Conservation (phyloP, 2,797 vertebrate species). For the Eulemur coronatus region DNA sequence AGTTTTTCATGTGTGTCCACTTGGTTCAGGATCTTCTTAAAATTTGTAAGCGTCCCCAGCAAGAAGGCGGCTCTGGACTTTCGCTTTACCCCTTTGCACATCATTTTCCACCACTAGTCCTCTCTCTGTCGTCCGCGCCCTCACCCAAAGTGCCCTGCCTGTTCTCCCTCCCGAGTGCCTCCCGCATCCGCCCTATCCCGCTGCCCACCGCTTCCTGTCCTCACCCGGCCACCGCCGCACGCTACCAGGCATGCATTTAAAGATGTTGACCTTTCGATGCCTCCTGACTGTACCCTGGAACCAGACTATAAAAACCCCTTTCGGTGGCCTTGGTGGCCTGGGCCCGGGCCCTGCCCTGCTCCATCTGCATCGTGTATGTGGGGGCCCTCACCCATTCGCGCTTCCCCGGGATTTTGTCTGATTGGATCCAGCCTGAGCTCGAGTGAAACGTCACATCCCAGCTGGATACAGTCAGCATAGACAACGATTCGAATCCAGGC, state of each 20-base stretch:
- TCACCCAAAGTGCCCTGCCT: background rate
- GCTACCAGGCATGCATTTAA: background rate
- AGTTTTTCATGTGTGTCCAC: constrained; percentile 5
- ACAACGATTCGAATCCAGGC: background rate
- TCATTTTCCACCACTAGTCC: background rate
- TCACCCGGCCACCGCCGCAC: fast-evolving
- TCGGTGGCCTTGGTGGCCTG: background rate
- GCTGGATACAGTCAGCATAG: background rate
- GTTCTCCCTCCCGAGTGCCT: background rate
- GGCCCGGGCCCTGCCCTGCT: background rate
- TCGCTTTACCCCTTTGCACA: background rate
- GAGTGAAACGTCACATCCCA: background rate
- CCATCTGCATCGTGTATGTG: background rate
- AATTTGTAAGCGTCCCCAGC: background rate
- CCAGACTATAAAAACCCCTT: background rate
- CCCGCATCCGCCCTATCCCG: background rate
- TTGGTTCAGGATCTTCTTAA: constrained; percentile 11
- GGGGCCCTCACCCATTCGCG: fast-evolving
- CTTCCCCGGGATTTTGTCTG: background rate
- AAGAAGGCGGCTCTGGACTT: background rate
- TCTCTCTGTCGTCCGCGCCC: too few relatives aligned
- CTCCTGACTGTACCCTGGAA: background rate
- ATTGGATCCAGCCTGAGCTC: background rate
- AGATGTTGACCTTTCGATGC: background rate
- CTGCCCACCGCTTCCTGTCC: background rate